These are phyloP conservation scores for Falco rusticolus DNA, from an alignment of 2,797 vertebrate genomes.

Conservation along the genomic window DNA sequence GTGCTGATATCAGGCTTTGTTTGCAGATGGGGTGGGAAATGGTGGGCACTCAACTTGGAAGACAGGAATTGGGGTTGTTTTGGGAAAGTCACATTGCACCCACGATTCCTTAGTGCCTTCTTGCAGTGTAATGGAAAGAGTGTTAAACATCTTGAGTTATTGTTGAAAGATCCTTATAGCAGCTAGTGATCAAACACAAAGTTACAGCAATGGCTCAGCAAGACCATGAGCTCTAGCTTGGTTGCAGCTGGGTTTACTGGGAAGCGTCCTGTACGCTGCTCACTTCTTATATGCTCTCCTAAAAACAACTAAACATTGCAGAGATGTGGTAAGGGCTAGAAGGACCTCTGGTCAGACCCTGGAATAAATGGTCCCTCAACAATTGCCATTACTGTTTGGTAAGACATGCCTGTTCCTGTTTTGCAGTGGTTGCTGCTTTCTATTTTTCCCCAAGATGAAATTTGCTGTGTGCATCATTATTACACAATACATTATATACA, in stretches of 20 bases:
- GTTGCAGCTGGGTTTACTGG: not conserved
- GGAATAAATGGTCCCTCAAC: not conserved
- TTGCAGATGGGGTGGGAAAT: not conserved
- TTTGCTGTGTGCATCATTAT: not conserved
- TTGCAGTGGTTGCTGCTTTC: not conserved
- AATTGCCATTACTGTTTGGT: not conserved
- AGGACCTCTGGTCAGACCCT: not conserved
- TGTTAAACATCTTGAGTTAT: not conserved
- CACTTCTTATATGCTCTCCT: not conserved
- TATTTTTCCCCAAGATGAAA: not conserved
- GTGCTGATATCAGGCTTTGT: not conserved
- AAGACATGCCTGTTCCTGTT: not conserved
- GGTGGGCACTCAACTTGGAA: not conserved
- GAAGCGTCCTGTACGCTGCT: not conserved
- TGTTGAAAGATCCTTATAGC: not conserved
- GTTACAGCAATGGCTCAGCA: not conserved
- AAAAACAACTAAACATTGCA: not conserved
- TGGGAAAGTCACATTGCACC: not conserved
- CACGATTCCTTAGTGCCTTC: fast-evolving
- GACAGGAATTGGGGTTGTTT: not conserved
- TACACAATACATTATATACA: too few species aligned
- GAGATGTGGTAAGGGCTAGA: not conserved
- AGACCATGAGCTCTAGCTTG: not conserved
- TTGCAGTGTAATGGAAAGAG: not conserved
- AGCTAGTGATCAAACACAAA: not conserved